Conservation (phyloP, 1,140 invertebrate species). For the Amyelois transitella region DNA sequence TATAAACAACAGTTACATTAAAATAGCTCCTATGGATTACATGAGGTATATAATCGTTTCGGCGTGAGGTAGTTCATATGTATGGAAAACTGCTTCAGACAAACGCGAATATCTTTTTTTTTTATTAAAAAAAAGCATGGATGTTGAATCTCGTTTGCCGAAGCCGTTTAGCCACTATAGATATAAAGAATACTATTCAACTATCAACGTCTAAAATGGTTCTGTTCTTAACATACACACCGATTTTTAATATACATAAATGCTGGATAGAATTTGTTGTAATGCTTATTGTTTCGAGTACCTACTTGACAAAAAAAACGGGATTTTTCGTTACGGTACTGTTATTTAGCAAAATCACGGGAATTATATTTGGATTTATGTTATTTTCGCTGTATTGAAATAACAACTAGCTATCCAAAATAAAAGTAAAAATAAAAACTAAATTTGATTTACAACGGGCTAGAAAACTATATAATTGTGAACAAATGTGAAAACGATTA, state of each 20-base stretch:
- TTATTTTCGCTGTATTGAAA: no score
- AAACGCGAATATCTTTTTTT: not conserved
- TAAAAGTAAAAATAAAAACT: no score
- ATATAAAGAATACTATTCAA: slow-evolving; percentile 18
- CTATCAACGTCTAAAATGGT: slow-evolving; percentile 12
- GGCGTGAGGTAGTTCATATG: slow-evolving; percentile 57
- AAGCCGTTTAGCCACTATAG: not conserved
- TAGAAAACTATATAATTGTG: no score
- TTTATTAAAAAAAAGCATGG: not conserved
- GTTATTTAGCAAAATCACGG: no score
- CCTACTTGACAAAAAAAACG: no score
- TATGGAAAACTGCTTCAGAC: slow-evolving; percentile 12
- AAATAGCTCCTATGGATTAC: slow-evolving; percentile 61
- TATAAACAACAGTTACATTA: slow-evolving; percentile 55
- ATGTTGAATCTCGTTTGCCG: not conserved
- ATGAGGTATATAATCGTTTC: slow-evolving; percentile 64
- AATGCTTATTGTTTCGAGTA: no score
- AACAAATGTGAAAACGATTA: no score
- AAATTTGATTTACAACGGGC: no score
- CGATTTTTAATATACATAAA: not conserved
- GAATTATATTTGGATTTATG: no score
- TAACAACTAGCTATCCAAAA: no score
- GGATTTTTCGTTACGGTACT: no score
- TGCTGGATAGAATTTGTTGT: not conserved
- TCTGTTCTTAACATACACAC: not conserved